A percentile compares a stretch with the other conserved stretches of the same genome.
phyloP scores from a whole-genome alignment of 2,888 invertebrate genomes.

The Cylloceria caligata region DNA sequence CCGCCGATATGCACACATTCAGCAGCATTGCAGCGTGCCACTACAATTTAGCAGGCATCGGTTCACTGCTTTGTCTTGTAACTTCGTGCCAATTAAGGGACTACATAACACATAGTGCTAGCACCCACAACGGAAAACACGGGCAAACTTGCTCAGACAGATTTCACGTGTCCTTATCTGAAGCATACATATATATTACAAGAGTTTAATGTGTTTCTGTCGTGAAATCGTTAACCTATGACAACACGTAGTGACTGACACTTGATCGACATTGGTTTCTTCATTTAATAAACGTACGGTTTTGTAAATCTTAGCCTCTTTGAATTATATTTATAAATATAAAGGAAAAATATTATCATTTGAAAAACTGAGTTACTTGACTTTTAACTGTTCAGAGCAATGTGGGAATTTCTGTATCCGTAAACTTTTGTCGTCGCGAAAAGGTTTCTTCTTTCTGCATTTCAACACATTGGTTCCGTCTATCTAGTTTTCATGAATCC shows the following conservation, averaged over 20 bases:
- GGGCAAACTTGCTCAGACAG: conserved; percentile 24
- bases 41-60: conserved; percentile 38
- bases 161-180: conserved; percentile 13
- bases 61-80: conserved; percentile 53
- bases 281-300: background rate
- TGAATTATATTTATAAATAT: background rate
- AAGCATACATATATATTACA: background rate
- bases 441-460: conserved; percentile 43
- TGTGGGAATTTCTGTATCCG: background rate
- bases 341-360: too few species aligned
- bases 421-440: conserved; percentile 36
- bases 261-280: background rate
- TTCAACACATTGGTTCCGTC: conserved; percentile 45
- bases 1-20: conserved; percentile 22
- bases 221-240: background rate
- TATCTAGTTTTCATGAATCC: conserved; percentile 41
- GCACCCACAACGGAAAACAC: conserved; percentile 26
- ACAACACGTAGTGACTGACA: background rate
- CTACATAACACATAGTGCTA: conserved; percentile 35
- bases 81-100: conserved; percentile 49
- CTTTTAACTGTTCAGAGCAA: background rate
- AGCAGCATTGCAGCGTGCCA: conserved; percentile 11
- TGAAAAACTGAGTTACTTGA: background rate
- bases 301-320: background rate
- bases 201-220: background rate